These are phyloP conservation scores for Crossocerus cetratus DNA, from an alignment of 2,888 invertebrate species.

Conservation along the genomic window DNA sequence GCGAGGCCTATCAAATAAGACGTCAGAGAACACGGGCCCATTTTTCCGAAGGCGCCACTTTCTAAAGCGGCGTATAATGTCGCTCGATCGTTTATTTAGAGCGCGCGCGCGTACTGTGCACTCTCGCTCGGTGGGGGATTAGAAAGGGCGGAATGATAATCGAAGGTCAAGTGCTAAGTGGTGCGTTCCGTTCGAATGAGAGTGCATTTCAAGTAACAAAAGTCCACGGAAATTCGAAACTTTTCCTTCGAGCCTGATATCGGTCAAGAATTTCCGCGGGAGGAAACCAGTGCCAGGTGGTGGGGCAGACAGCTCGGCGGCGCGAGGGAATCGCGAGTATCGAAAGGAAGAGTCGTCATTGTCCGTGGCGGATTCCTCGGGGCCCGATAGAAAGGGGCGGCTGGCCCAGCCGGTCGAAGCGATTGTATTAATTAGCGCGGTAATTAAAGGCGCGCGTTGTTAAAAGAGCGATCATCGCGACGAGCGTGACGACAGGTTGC, in stretches of 20 bases:
- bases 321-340: background rate
- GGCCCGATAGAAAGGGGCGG: background rate
- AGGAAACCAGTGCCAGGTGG: too few species aligned
- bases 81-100: conserved; percentile 45
- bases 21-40: conserved; percentile 19
- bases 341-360: conserved; percentile 3
- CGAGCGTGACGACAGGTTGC: background rate
- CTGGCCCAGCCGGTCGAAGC: background rate
- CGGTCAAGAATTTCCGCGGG: too few species aligned
- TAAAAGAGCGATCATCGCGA: conserved; percentile 17
- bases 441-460: conserved; percentile 21
- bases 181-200: conserved; percentile 26
- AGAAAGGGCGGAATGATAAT: conserved; percentile 64
- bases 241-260: too few species aligned
- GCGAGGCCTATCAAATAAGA: background rate
- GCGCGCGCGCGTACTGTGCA: conserved; percentile 3
- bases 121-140: conserved; percentile 50
- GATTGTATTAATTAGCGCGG: conserved; percentile 23
- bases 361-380: background rate
- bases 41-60: conserved; percentile 57
- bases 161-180: conserved; percentile 63
- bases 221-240: too few species aligned
- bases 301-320: too few species aligned
- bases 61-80: conserved; percentile 53
- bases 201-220: conserved; percentile 10